Percentiles rank a stretch among this genome's conserved stretches.
Evolutionary conservation across 2,888 invertebrate species (phyloP).

Genomic region (Cyrtodaria siliqua): DNA sequence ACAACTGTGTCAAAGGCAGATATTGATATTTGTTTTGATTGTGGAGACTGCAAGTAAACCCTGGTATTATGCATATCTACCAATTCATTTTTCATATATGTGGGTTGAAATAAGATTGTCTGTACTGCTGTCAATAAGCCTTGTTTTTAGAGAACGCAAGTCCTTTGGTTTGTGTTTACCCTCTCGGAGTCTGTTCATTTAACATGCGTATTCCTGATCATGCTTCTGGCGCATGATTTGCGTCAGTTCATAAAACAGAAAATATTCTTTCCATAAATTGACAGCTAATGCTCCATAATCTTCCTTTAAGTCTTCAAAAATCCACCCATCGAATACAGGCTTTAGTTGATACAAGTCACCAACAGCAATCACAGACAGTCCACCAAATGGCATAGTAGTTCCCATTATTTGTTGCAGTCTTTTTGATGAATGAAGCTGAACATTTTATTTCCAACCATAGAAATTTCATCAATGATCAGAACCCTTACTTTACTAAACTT

Average conservation of each 20-base stretch:
- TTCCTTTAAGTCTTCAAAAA: conserved; percentile 18
- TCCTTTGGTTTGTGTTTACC: conserved; percentile 9
- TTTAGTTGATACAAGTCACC: conserved; percentile 58
- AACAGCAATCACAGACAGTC: conserved; percentile 41
- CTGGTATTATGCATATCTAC: conserved; percentile 26
- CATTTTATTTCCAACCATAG: conserved; percentile 54
- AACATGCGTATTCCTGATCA: conserved; percentile 43
- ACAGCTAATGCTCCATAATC: conserved; percentile 37
- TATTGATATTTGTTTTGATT: not conserved
- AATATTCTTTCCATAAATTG: conserved; percentile 49
- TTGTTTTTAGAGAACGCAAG: conserved; percentile 4
- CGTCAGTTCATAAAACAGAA: conserved; percentile 38
- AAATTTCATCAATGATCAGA: conserved; percentile 58
- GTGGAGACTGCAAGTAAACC: not conserved
- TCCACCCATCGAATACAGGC: conserved; percentile 54
- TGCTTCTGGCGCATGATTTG: conserved; percentile 58
- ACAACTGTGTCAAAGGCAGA: not conserved
- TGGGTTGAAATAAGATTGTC: not conserved
- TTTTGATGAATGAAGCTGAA: conserved; percentile 34
- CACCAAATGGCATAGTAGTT: conserved; percentile 38
- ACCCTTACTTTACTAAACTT: conserved; percentile 20
- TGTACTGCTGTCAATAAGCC: not conserved
- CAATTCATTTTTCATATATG: conserved; percentile 30
- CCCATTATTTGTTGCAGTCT: conserved; percentile 46
- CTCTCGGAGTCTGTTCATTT: conserved; percentile 21